Conservation (phyloP, 2,113 vertebrate genomes). For the Tachycineta bicolor region DNA sequence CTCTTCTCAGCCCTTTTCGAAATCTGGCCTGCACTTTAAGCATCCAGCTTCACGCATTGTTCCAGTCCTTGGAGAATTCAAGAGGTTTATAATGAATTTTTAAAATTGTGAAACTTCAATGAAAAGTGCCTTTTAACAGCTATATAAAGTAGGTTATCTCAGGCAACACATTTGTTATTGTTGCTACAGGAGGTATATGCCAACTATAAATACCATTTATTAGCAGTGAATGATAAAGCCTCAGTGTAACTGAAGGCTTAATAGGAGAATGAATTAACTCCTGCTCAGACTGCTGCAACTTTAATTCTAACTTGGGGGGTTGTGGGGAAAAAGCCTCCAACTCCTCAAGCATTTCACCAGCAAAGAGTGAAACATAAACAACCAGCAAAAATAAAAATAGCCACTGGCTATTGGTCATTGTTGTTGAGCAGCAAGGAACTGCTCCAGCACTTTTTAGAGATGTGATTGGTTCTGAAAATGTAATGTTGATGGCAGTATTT, state of each 20-base stretch:
- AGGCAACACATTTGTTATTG: conserved; percentile 66
- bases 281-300: conserved; percentile 52
- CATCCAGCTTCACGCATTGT: conserved; percentile 20
- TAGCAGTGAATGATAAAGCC: conserved; percentile 57
- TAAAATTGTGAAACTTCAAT: conserved; percentile 51
- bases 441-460: neutral
- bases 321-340: neutral
- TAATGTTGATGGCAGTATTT: neutral
- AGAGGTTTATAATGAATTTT: conserved; percentile 64
- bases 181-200: conserved; percentile 65
- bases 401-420: neutral
- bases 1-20: conserved; percentile 13
- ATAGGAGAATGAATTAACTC: conserved; percentile 72
- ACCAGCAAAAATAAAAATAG: neutral
- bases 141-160: conserved; percentile 67
- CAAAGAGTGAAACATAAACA: neutral
- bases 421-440: neutral
- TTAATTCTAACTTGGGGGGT: conserved; percentile 65
- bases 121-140: conserved; percentile 50
- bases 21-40: conserved; percentile 18
- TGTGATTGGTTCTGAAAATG: neutral
- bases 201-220: conserved; percentile 64
- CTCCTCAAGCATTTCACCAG: neutral
- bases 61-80: conserved; percentile 54
- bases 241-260: conserved; percentile 64